Percentiles rank a stretch among this genome's conserved stretches.
Conservation (phyloP, 37 sponge, comb jelly and placozoan genomes). For the Mnemiopsis leidyi region DNA sequence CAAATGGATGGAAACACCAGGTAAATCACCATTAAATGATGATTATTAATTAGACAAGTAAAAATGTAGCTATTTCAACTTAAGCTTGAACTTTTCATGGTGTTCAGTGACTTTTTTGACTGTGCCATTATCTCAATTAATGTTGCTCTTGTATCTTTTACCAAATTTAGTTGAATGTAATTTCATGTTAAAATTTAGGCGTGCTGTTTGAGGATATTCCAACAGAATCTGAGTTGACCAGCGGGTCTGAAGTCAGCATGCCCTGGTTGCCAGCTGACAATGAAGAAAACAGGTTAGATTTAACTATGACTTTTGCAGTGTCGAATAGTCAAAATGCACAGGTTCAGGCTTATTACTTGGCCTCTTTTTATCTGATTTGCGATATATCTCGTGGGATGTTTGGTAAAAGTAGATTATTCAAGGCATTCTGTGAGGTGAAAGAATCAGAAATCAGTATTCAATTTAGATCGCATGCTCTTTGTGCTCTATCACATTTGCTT, state of each 20-base stretch:
- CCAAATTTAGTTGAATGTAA: not conserved
- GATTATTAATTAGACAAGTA: not conserved
- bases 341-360: not conserved
- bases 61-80: no score
- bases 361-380: not conserved
- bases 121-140: no score
- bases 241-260: constrained; percentile 16
- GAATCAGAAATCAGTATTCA: no score
- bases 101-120: no score
- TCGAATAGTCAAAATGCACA: no score
- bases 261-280: not conserved
- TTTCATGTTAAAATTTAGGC: not conserved
- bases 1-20: constrained; percentile 40
- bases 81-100: no score
- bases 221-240: not conserved
- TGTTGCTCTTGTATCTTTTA: no score
- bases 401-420: not conserved
- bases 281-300: not conserved
- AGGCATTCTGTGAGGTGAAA: no score
- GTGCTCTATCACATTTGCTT: no score
- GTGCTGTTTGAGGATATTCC: not conserved
- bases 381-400: not conserved
- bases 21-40: not conserved
- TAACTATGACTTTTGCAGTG: no score
- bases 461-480: no score